These are phyloP conservation scores for Dolomedes plantarius DNA, from an alignment of 2,888 invertebrate species.

Conservation along the genomic window DNA sequence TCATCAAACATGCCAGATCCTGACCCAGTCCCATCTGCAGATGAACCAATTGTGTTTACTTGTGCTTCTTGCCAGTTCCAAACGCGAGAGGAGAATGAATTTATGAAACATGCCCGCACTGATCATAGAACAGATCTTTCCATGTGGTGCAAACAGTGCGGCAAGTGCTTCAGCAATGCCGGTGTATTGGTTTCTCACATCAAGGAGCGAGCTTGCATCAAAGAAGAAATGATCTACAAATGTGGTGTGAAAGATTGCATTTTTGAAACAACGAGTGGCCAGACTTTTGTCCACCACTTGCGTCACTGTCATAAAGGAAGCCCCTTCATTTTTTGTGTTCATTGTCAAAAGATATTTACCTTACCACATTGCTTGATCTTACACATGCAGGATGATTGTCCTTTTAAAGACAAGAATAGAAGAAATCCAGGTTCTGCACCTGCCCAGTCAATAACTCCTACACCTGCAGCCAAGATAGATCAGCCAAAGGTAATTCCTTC, in stretches of 20 bases:
- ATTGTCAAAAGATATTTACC: constrained; percentile 67
- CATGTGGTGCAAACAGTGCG: constrained; percentile 67
- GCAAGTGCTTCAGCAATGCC: constrained; percentile 64
- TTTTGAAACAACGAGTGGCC: constrained; percentile 58
- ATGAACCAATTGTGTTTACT: constrained; percentile 16
- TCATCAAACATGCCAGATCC: neutral
- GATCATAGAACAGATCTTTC: constrained; percentile 63
- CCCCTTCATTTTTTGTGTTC: constrained; percentile 66
- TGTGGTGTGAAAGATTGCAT: constrained; percentile 64
- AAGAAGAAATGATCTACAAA: constrained; percentile 60
- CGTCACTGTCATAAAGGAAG: constrained; percentile 66
- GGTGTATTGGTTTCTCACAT: constrained; percentile 62
- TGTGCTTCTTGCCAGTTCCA: constrained; percentile 65
- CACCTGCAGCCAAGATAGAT: neutral
- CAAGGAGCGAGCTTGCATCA: constrained; percentile 39
- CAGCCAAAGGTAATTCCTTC: neutral
- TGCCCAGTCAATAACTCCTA: neutral
- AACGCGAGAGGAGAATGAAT: constrained; percentile 44
- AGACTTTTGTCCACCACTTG: constrained; percentile 67
- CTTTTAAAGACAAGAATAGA: constrained; percentile 49
- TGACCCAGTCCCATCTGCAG: neutral
- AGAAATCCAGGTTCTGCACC: neutral
- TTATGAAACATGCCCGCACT: constrained; percentile 64
- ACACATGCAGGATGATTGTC: constrained; percentile 69
- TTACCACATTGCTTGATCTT: constrained; percentile 64